Base-by-base conservation (phyloP, 2,888 invertebrate genomes). In the Agonopterix heracliana region DNA sequence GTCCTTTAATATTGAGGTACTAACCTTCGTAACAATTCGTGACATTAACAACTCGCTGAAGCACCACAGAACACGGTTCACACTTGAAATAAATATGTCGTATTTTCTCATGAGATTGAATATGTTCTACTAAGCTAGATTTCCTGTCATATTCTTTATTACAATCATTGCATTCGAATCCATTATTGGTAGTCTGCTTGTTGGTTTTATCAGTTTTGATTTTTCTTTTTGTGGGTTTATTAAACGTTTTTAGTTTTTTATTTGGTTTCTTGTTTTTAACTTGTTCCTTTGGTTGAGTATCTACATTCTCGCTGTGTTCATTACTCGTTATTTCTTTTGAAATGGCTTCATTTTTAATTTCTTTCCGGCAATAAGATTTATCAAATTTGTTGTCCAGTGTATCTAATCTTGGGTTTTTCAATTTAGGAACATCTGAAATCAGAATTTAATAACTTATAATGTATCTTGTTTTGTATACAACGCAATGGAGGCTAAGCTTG, bases 141-240 rank as follows among this genome's bases (percentile, higher is more conserved):
- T 47, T 47, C 7, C 1, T 35, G 2, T 14, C n/a, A 47, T 34
- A 47, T 42, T 13, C 1, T 34, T 42, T 34, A 2, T 13, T 35
- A n/a, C 47, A 47, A 17, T 41, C 35, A 14, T 47, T 42, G 13
- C 47, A 47, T 9, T 12, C 34, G 34, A 41, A 46, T 46, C 0
- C 9, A 8, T 36, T 41, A 41, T 26, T 26, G 5, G 26, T 5
- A 5, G 12, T 9, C 11, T 34, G 4, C 7, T 44, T 44, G 34
- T 34, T 44, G 34, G 34, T 26, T 44, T 26, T 44, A 12, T 41
- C 17, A 8, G 5, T 44, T n/a, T 12, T 1, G 1, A 12, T 45
- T 10, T 12, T 2, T 36, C 9, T 11, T 11, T 8, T 4, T n/a
- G n/a, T n/a, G 9, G 11, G 34, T 34, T 26, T 10, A 2, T 17